Conservation (phyloP, 2,113 vertebrate species). For the Lampris megalopsis region DNA sequence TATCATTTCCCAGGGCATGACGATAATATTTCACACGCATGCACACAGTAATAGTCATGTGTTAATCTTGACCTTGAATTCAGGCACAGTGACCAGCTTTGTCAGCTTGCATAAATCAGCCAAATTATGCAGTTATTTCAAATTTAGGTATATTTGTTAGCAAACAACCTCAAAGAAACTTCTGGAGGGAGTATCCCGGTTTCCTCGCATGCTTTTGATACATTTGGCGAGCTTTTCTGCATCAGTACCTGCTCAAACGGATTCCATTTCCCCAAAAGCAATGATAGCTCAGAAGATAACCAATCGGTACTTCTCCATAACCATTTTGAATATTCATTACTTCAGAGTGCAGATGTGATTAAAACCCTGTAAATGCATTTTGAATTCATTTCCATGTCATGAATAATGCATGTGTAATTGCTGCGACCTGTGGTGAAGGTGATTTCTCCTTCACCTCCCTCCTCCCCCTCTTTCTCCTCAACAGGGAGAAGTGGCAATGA, state of each 20-base stretch:
- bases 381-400: conserved; percentile 77
- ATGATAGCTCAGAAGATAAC: conserved; percentile 62
- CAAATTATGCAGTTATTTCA: conserved; percentile 29
- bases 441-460: conserved; percentile 67
- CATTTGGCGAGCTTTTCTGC: not conserved
- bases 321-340: conserved; percentile 79
- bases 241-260: conserved; percentile 34
- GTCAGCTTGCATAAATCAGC: conserved; percentile 33
- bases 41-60: conserved; percentile 28
- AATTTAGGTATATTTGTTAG: conserved; percentile 29
- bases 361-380: conserved; percentile 78
- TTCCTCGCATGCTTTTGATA: conserved; percentile 21
- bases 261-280: conserved; percentile 48
- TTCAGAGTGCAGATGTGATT: conserved; percentile 78
- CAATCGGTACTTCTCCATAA: conserved; percentile 57
- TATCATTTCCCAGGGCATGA: conserved; percentile 21
- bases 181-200: not conserved
- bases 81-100: conserved; percentile 17
- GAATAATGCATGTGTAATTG: conserved; percentile 77
- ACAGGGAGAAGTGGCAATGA: not conserved
- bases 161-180: conserved; percentile 19
- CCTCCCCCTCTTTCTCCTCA: conserved; percentile 39
- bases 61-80: conserved; percentile 64
- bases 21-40: conserved; percentile 48
- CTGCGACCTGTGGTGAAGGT: conserved; percentile 78